Evolutionary conservation across 2,797 vertebrate species (phyloP), one percentile per base, ranked within the genome.

Genomic region (Synanceia verrucosa): DNA sequence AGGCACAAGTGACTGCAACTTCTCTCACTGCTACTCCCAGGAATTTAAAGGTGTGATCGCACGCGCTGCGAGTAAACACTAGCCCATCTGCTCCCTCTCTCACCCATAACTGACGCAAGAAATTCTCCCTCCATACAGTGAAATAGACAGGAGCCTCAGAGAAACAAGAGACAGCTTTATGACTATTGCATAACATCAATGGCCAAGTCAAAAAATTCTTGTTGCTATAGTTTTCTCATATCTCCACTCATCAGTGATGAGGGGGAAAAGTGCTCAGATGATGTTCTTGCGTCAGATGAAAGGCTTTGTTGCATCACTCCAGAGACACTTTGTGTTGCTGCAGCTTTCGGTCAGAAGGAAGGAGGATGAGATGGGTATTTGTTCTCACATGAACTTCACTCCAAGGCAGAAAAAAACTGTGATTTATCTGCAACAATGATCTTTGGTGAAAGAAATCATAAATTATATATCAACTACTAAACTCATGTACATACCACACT

Each of bases 21-120:
- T 87, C 43, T 76, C 46, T 69, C 39, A 23, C 62, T 60, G 39
- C 72, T 60, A 14, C 66, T 57, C 23, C 1, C 14, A 86, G 80
- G 61, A 85, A 83, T 86, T 82, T 77, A 78, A 86, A 90, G 84
- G 71, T 88, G 70, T 59, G 73, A 91, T 80, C 78, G 50, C 72
- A 82, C 46, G 61, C 9, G 37, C 64, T 78, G 24, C 23, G 19
- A 63, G 62, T 73, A 72, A 85, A 83, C 72, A 69, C 66, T 52
- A 70, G 60, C 48, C 70, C 53, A 46, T 85, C 66, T 62, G 57
- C 73, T 70, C 51, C 71, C 33, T 65, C 24, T 53, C 53, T 78
- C 68, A 76, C 46, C 51, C 52, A 24, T 29, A 74, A 74, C 68
- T 50, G 58, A 77, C 26, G 39, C 16, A 75, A 37, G 60, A 39